Conservation (phyloP, 2,113 vertebrate genomes). For the Indicator maculatus region DNA sequence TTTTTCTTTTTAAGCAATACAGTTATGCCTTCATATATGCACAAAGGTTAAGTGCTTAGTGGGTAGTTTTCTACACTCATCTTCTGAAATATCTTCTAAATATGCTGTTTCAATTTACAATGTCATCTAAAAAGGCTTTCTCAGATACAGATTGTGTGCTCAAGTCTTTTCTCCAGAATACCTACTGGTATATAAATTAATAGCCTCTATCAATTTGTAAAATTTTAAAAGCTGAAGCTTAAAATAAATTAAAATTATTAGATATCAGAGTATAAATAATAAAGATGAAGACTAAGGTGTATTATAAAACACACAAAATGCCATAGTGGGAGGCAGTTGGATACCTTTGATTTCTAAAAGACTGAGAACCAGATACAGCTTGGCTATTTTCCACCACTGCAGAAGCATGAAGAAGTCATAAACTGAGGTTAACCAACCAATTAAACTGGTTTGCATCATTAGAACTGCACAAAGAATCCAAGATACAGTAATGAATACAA, state of each 20-base stretch:
- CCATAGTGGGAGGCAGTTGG: neutral
- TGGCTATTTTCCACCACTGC: slow-evolving; percentile 22
- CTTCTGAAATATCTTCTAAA: slow-evolving; percentile 17
- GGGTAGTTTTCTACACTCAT: slow-evolving; percentile 2
- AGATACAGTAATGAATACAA: neutral
- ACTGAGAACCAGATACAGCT: neutral
- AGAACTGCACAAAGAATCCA: neutral
- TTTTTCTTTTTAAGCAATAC: neutral
- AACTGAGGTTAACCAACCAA: slow-evolving; percentile 23
- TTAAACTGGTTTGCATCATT: slow-evolving; percentile 22
- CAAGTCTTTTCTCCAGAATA: neutral
- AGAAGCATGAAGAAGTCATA: slow-evolving; percentile 39
- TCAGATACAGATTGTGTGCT: neutral
- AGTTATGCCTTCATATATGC: neutral
- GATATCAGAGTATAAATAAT: neutral
- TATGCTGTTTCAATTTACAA: neutral
- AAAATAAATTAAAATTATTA: neutral
- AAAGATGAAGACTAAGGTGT: neutral
- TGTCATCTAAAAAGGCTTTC: neutral
- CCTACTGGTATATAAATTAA: neutral
- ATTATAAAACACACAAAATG: neutral
- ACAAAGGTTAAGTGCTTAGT: neutral
- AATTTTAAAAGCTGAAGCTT: neutral
- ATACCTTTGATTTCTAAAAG: slow-evolving; percentile 13
- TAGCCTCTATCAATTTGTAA: neutral